Conservation (phyloP, 2,797 vertebrate genomes). For the Ptychadena robeensis region DNA sequence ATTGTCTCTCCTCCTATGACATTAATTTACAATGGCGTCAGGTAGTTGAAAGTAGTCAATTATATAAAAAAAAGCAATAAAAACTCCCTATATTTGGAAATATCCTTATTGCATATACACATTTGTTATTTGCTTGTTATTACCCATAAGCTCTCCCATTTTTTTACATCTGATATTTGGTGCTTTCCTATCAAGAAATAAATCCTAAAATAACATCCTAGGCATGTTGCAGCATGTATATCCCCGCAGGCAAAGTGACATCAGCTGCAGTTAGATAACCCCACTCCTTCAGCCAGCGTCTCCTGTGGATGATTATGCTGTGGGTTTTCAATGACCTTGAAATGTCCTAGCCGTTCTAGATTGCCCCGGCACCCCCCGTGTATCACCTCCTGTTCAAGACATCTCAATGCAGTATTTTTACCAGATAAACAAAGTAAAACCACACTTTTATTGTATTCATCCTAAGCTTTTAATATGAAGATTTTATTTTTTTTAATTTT, state of each 20-base stretch:
- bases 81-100: too few species aligned
- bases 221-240: background rate
- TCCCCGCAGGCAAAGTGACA: background rate
- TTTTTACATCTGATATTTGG: background rate
- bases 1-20: too few species aligned
- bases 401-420: background rate
- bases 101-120: too few species aligned
- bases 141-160: too few species aligned
- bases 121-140: background rate
- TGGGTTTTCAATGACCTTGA: background rate
- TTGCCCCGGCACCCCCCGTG: background rate
- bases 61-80: too few species aligned
- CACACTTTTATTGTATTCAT: background rate
- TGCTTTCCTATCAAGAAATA: background rate
- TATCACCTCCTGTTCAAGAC: background rate
- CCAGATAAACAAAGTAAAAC: background rate
- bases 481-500: too few species aligned
- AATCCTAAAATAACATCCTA: background rate
- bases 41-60: too few species aligned
- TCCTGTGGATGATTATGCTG: background rate
- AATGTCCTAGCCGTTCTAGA: background rate
- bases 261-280: slow-evolving; percentile 16
- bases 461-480: too few species aligned
- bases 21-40: too few species aligned
- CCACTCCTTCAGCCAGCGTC: background rate